These are phyloP conservation scores for Myotis pilosus DNA, from an alignment of 2,797 vertebrate species.

Conservation along the genomic window DNA sequence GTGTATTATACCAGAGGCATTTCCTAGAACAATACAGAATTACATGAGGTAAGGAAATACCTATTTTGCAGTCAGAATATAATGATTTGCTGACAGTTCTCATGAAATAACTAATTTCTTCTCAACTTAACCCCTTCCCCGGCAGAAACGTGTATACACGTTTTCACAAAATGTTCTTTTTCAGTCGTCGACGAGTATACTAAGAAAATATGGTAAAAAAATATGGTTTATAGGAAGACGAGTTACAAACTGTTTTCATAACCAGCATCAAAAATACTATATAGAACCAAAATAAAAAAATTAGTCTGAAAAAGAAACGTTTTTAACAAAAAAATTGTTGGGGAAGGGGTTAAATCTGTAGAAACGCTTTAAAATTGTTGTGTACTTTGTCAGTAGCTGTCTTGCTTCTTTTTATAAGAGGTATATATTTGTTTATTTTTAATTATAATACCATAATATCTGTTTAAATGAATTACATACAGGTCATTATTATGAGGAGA, in stretches of 20 bases:
- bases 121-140: too few relatives aligned
- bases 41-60: background rate
- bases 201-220: too few relatives aligned
- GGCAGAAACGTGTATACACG: too few relatives aligned
- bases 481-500: background rate
- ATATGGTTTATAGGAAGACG: too few relatives aligned
- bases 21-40: slow-evolving; percentile 34
- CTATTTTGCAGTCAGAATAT: background rate
- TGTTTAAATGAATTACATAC: background rate
- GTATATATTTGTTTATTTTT: background rate
- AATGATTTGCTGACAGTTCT: background rate
- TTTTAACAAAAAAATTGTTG: too few relatives aligned
- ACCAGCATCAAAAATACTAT: too few relatives aligned
- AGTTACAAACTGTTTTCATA: too few relatives aligned
- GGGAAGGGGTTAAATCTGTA: too few relatives aligned
- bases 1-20: background rate
- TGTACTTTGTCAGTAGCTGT: background rate
- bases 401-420: background rate
- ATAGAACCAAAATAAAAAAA: too few relatives aligned
- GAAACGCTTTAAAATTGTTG: background rate
- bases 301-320: too few relatives aligned
- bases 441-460: background rate
- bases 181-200: too few relatives aligned
- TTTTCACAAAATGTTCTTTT: too few relatives aligned
- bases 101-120: slow-evolving; percentile 42